Percentiles rank a stretch among this genome's conserved stretches.
Evolutionary conservation across 2,797 vertebrate species (phyloP).

Genomic region (Phoebastria nigripes): DNA sequence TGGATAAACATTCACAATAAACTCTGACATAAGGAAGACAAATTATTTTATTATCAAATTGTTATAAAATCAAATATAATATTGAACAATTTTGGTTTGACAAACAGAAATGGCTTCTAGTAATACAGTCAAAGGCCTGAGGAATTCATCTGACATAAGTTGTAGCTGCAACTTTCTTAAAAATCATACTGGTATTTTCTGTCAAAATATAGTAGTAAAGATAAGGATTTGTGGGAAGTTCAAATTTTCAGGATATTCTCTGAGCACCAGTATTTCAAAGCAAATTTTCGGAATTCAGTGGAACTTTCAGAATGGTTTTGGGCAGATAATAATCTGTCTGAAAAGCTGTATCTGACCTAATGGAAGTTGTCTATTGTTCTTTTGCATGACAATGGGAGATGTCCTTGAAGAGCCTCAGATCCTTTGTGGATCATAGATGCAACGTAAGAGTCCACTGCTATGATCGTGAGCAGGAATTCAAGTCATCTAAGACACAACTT

Average conservation of each 20-base stretch:
- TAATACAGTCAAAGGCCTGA: background rate
- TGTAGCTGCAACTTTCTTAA: background rate
- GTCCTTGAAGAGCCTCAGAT: background rate
- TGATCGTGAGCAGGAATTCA: background rate
- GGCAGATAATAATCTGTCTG: background rate
- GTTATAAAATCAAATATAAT: background rate
- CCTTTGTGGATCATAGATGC: background rate
- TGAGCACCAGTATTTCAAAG: background rate
- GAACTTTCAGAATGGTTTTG: background rate
- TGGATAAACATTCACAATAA: background rate
- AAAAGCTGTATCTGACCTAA: background rate
- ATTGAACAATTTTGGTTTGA: background rate
- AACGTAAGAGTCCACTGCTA: background rate
- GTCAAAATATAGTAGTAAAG: background rate
- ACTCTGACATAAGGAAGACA: background rate
- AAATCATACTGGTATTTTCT: background rate
- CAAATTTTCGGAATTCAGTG: background rate
- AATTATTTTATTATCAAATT: background rate
- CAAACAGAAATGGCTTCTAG: background rate
- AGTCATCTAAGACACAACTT: background rate
- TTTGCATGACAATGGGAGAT: background rate
- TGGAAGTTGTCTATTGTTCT: background rate
- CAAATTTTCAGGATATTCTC: background rate
- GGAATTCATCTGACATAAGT: background rate
- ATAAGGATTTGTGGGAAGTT: background rate